These are phyloP conservation scores for Vidua macroura DNA, from an alignment of 2,113 vertebrate genomes.

Conservation along the genomic window DNA sequence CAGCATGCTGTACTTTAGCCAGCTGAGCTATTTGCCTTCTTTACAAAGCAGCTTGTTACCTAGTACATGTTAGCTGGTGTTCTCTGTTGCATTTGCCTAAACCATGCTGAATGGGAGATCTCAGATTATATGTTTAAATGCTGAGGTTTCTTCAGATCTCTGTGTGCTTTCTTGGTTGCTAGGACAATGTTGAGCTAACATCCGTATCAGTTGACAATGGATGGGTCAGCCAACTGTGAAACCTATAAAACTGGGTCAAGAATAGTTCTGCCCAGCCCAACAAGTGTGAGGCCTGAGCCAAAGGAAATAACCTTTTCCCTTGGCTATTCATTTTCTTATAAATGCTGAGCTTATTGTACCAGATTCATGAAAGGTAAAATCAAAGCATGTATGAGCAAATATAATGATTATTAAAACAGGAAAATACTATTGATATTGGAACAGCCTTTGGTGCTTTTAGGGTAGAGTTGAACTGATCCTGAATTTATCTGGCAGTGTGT, in stretches of 20 bases:
- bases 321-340: constrained; percentile 16
- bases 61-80: background rate
- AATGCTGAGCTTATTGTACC: constrained; percentile 6
- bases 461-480: background rate
- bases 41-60: background rate
- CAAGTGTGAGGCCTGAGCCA: background rate
- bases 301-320: constrained; percentile 51
- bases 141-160: constrained; percentile 25
- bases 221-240: constrained; percentile 59
- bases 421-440: constrained; percentile 60
- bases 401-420: constrained; percentile 43
- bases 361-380: constrained; percentile 28
- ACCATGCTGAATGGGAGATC: background rate
- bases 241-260: constrained; percentile 41
- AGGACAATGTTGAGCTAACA: constrained; percentile 32
- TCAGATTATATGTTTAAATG: background rate
- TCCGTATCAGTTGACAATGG: constrained; percentile 19
- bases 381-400: constrained; percentile 19
- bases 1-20: background rate
- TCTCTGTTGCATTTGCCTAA: background rate
- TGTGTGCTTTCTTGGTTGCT: constrained; percentile 58
- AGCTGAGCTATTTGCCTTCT: background rate
- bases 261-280: constrained; percentile 37
- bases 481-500: constrained; percentile 4
- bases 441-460: constrained; percentile 16